Percentiles rank a stretch among this genome's conserved stretches.
Evolutionary conservation across 2,888 invertebrate genomes (phyloP).

Genomic region (Podotricha telesiphe): DNA sequence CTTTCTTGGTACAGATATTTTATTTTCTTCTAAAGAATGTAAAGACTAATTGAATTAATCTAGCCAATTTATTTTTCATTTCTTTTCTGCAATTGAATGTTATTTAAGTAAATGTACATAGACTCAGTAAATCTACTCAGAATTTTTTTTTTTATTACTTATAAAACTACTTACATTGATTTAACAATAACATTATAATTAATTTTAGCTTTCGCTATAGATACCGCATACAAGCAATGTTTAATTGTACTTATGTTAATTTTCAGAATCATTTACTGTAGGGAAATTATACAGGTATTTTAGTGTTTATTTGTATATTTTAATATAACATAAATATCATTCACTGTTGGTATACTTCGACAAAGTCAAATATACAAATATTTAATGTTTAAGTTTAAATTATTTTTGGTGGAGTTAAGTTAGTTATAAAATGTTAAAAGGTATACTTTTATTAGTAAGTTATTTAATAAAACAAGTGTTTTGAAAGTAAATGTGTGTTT

Average conservation of each 20-base stretch:
- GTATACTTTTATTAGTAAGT: constrained; percentile 6
- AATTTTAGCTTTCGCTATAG: background rate
- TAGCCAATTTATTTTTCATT: background rate
- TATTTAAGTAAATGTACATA: no score
- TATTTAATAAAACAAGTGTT: constrained; percentile 11
- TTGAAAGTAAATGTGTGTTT: background rate
- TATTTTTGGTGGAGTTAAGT: constrained; percentile 17
- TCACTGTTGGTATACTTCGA: background rate
- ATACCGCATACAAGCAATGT: background rate
- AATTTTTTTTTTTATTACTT: no score
- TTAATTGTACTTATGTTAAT: background rate
- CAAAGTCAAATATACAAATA: constrained; percentile 17
- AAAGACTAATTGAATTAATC: background rate
- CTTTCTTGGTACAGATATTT: background rate
- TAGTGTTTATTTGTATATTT: background rate
- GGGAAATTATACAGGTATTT: constrained; percentile 10
- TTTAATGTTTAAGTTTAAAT: constrained; percentile 13
- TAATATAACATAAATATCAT: background rate
- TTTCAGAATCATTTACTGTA: background rate
- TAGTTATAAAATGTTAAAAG: constrained; percentile 10
- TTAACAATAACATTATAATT: background rate
- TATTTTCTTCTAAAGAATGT: background rate
- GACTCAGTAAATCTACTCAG: no score
- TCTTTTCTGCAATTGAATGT: background rate
- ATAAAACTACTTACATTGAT: background rate